Evolutionary conservation across 2,113 vertebrate genomes (phyloP), one percentile per base, ranked within the genome.

Genomic region (Sander vitreus): DNA sequence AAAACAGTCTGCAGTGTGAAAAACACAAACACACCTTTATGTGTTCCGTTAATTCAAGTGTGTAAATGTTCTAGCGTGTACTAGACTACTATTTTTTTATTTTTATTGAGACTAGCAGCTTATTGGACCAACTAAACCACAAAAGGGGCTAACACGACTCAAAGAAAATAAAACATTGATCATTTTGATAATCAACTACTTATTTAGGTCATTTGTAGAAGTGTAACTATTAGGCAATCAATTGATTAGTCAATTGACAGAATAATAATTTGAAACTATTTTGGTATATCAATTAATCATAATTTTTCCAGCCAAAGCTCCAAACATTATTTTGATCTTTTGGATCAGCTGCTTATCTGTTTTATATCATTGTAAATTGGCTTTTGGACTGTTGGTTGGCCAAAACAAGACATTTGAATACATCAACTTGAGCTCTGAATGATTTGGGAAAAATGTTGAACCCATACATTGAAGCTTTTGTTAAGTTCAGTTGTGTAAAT

Each of bases 1-100:
- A 78, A 74, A 75, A 84, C 19, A 84, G 21, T 2, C 11, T 6
- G 45, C 23, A 39, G 25, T 18, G 27, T 85, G 33, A 83, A 59
- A 67, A 69, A 60, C 60, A 75, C 21, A 19, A 25, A 39, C 15
- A 25, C 25, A 63, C 51, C 25, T 25, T 45, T 33, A 0, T 11
- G 9, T 55, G 18, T 43, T 25, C 9, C 23, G 21, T 14, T 47
- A 8, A 25, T 10, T 53, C 12, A 57, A 43, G 33, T 21, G 27
- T 47, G 19, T 15, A 36, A 39, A 59, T 53, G 25, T 19, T 54
- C 0, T 47, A 7, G 23, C 1, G 0, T 3, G 7, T 43, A 59
- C 2, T 6, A 13, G 18, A 21, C 15, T 2, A 36, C 58, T 57
- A n/a, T n/a, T n/a, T n/a, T n/a, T n/a, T n/a, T n/a, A n/a, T 53